These are phyloP conservation scores for Sinodicranocentrus sp. DNA, from an alignment of 2,888 invertebrate genomes.

Conservation along the genomic window DNA sequence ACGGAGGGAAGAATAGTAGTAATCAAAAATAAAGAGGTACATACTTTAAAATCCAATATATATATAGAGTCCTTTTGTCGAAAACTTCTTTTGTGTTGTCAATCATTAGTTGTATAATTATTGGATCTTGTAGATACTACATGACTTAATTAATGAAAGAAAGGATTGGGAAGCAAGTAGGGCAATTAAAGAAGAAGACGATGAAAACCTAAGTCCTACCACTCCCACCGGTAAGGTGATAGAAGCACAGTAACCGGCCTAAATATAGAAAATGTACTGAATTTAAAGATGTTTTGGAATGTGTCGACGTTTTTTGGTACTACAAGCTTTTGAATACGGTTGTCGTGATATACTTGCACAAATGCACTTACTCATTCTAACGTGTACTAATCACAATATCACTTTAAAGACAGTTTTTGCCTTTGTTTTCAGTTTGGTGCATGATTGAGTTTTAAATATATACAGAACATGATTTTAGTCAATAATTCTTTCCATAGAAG, in stretches of 20 bases:
- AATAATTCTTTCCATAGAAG: no score
- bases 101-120: not conserved
- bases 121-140: conserved; percentile 64
- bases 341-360: conserved; percentile 46
- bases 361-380: conserved; percentile 19
- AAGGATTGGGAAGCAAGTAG: conserved; percentile 75
- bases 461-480: no score
- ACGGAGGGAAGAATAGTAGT: conserved; percentile 89
- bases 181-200: conserved; percentile 76
- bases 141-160: conserved; percentile 74
- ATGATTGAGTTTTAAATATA: no score
- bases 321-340: conserved; percentile 18
- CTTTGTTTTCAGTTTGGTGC: no score
- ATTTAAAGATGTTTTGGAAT: conserved; percentile 13
- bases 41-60: no score
- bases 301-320: conserved; percentile 13
- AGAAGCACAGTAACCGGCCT: conserved; percentile 45
- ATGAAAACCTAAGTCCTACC: conserved; percentile 71
- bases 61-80: no score
- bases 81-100: no score
- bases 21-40: conserved; percentile 85
- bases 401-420: not conserved
- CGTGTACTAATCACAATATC: conserved; percentile 25
- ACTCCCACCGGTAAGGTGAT: conserved; percentile 73
- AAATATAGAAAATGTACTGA: not conserved